Evolutionary conservation across 2,113 vertebrate species (phyloP), one percentile per base, ranked within the genome.

Genomic region (Poicephalus meyeri): DNA sequence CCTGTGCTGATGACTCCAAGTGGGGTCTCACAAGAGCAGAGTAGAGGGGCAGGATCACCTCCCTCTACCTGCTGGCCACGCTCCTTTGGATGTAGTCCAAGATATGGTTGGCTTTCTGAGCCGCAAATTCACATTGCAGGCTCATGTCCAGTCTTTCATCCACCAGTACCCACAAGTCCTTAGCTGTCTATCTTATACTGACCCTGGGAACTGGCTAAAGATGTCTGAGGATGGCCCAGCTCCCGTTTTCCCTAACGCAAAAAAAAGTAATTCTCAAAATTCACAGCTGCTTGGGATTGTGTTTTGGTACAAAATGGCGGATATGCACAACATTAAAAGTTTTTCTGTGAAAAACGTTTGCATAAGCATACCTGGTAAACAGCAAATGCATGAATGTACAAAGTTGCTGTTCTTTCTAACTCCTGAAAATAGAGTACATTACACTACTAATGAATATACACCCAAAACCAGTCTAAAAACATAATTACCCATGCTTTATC

Each of bases 21-120:
- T n/a, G 8, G 28, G 10, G 8, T 23, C 8, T 39, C 13, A 25
- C 4, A 4, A 28, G 4, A 44, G 37, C 13, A 2, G 0, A 25
- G 33, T 44, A 58, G 17, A 58, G 31, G 7, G 8, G 20, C 7
- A 44, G 4, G 4, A 3, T 68, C 28, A 33, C 14, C 21, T 7
- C 8, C 8, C 4, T 78, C 15, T 1, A 44, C 12, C 41, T 49
- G 26, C 25, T 23, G 64, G 4, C 49, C 49, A 49, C 6, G 19
- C 3, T 7, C 5, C 28, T 64, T 11, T 11, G 49, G 13, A 37
- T 16, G 16, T 23, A 50, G 9, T 23, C 31, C 56, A 39, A 44
- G 58, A 44, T 29, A 5, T 6, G 10, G 2, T 4, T 24, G 33
- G 7, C 8, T 3, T 24, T 20, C 33, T 50, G 24, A 73, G 9